Evolutionary conservation across 2,797 vertebrate species (phyloP).

Genomic region (Hephaestus fuliginosus): DNA sequence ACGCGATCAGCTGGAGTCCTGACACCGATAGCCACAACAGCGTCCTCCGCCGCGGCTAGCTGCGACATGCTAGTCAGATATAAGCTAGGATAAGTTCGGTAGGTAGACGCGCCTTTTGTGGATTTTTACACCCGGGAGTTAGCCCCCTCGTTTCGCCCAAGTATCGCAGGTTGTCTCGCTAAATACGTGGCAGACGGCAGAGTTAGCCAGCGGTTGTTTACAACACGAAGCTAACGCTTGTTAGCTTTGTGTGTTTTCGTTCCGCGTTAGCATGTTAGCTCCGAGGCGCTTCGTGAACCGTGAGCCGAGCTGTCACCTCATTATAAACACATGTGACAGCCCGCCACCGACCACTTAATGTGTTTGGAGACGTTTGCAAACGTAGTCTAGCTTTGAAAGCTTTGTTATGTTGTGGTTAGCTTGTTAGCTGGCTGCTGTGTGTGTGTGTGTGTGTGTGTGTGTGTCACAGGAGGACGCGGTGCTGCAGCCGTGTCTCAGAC

Average conservation of each 20-base stretch:
- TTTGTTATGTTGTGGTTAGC: constrained; percentile 42
- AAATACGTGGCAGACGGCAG: constrained; percentile 62
- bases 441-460: background rate
- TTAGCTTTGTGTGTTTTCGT: constrained; percentile 59
- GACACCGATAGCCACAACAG: constrained; percentile 77
- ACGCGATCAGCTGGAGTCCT: constrained; percentile 79
- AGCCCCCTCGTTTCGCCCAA: constrained; percentile 10
- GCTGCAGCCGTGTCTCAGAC: constrained; percentile 66
- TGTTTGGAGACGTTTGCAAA: background rate
- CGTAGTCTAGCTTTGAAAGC: background rate
- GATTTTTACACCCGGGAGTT: constrained; percentile 17
- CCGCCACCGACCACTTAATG: background rate
- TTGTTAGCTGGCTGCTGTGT: constrained; percentile 42
- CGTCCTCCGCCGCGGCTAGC: constrained; percentile 76
- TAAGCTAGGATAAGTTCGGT: constrained; percentile 70
- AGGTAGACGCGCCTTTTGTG: constrained; percentile 25
- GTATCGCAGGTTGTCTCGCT: constrained; percentile 33
- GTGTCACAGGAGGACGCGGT: constrained; percentile 55
- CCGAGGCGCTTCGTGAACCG: constrained; percentile 31
- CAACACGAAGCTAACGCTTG: constrained; percentile 72
- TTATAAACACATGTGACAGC: constrained; percentile 31
- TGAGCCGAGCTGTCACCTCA: constrained; percentile 43
- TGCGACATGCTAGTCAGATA: constrained; percentile 64
- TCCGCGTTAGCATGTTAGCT: constrained; percentile 74
- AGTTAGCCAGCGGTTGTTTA: constrained; percentile 76